These are phyloP conservation scores for Eupsilia transversa DNA, from an alignment of 2,888 invertebrate species.

Conservation along the genomic window DNA sequence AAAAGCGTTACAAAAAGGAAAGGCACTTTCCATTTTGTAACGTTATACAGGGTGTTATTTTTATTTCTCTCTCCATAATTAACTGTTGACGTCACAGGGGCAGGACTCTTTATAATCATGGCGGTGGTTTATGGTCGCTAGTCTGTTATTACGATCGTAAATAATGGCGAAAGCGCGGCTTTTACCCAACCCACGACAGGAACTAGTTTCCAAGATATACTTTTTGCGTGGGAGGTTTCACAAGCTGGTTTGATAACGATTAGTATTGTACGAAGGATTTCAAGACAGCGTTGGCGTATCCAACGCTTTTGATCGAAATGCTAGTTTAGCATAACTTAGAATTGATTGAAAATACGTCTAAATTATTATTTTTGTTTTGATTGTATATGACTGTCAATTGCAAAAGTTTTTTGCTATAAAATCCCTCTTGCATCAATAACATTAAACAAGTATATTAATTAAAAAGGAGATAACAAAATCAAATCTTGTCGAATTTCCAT, in stretches of 20 bases:
- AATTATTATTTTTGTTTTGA: background rate
- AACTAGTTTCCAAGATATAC: conserved; percentile 39
- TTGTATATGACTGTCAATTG: background rate
- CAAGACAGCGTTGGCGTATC: too few species aligned
- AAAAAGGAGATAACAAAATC: background rate
- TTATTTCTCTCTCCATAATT: conserved; percentile 8
- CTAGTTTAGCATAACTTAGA: background rate
- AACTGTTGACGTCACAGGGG: conserved; percentile 24
- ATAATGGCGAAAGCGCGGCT: conserved; percentile 55
- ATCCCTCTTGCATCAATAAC: background rate
- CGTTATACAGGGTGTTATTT: conserved; percentile 22
- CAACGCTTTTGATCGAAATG: background rate
- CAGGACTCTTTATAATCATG: conserved; percentile 23
- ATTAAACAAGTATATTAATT: background rate
- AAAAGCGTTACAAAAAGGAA: background rate
- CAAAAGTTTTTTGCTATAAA: background rate
- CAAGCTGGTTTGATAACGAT: background rate
- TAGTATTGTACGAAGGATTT: conserved; percentile 8
- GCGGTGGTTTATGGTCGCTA: conserved; percentile 48
- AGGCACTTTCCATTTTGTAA: background rate
- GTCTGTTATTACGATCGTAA: conserved; percentile 48
- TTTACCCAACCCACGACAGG: conserved; percentile 45
- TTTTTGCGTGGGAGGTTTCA: conserved; percentile 47
- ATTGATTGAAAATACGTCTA: background rate
- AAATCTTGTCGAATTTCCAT: conserved; percentile 1